A percentile compares a stretch with the other conserved stretches of the same genome.
Conservation (phyloP, 2,888 invertebrate species). For the Aquatica leii region DNA sequence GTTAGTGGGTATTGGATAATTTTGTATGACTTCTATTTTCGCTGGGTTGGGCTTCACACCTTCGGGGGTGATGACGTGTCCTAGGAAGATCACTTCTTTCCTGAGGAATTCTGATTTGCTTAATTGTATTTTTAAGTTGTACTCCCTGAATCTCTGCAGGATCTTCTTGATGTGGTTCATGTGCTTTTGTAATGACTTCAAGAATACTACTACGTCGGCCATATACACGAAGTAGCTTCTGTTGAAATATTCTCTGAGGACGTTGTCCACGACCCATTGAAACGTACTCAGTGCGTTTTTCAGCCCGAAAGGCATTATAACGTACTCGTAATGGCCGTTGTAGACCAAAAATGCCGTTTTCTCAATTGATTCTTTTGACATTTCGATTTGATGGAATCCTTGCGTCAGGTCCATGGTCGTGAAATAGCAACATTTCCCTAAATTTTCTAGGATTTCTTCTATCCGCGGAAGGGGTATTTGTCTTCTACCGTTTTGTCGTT, state of each 20-base stretch:
- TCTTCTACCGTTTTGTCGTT: conserved; percentile 55
- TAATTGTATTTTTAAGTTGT: background rate
- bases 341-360: no score
- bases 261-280: conserved; percentile 38
- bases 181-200: background rate
- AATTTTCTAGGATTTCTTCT: conserved; percentile 53
- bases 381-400: conserved; percentile 49
- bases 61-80: no score
- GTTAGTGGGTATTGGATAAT: background rate
- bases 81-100: no score
- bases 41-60: no score
- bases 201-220: no score
- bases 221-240: no score
- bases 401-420: conserved; percentile 47
- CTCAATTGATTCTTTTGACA: no score
- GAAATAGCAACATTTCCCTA: conserved; percentile 44
- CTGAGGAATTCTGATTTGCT: no score
- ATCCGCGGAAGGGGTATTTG: conserved; percentile 52
- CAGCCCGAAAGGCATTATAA: background rate
- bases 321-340: conserved; percentile 42
- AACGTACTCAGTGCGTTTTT: conserved; percentile 25
- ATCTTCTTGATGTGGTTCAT: background rate
- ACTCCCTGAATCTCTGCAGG: background rate
- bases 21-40: background rate
- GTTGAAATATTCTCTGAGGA: conserved; percentile 28